phyloP scores from a whole-genome alignment of 2,797 vertebrate genomes.

The Miichthys miiuy region DNA sequence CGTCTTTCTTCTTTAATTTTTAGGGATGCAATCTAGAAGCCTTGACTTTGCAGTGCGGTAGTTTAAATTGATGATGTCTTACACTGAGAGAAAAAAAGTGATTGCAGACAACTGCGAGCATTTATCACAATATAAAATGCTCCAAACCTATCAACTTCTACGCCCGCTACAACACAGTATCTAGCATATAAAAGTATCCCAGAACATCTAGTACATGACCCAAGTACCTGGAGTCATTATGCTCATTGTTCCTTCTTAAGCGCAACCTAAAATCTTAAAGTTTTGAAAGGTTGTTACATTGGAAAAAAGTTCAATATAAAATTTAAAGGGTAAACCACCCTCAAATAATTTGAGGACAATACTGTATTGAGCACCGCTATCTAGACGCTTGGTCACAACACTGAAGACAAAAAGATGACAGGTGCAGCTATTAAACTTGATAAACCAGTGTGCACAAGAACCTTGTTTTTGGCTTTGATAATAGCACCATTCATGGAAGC shows the following conservation, averaged over 20 bases:
- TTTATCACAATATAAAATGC: neutral
- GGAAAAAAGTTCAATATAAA: neutral
- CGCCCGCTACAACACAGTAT: neutral
- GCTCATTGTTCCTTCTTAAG: neutral
- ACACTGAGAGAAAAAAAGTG: neutral
- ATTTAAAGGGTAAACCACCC: neutral
- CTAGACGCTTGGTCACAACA: constrained; percentile 2
- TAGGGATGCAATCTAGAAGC: neutral
- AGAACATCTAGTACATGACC: neutral
- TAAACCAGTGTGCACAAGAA: neutral
- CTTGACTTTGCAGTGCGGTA: neutral
- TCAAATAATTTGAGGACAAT: neutral
- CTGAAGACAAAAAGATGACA: neutral
- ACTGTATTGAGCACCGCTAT: neutral
- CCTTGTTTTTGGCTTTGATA: constrained; percentile 43
- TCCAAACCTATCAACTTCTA: neutral
- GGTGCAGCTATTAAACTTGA: neutral
- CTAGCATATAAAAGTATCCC: neutral
- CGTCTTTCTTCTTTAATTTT: neutral
- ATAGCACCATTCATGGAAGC: neutral
- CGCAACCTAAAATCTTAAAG: neutral
- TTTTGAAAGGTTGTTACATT: neutral
- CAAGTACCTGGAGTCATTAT: neutral
- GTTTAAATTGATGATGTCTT: neutral
- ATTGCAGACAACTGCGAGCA: neutral